Conservation (phyloP, 2,888 invertebrate genomes). For the Malthinus flaveolus region DNA sequence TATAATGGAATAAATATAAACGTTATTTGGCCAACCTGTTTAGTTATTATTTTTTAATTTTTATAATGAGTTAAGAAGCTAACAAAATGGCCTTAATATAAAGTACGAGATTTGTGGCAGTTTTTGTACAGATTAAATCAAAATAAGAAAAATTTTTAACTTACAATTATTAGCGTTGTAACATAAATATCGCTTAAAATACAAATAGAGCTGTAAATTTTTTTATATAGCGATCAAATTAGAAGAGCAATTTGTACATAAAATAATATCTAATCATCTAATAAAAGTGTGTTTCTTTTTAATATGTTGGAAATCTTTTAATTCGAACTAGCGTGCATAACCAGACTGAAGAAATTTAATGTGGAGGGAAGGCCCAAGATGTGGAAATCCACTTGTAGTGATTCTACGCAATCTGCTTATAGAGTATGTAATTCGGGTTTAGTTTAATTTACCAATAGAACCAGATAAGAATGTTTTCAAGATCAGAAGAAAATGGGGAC, state of each 20-base stretch:
- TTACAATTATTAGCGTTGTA: neutral
- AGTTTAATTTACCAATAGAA: no score
- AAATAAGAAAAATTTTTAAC: no score
- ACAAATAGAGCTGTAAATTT: conserved; percentile 39
- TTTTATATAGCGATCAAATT: conserved; percentile 39
- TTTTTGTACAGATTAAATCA: conserved; percentile 6
- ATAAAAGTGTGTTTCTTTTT: conserved; percentile 21
- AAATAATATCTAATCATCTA: conserved; percentile 30
- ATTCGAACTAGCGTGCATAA: no score
- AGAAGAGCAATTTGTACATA: conserved; percentile 40
- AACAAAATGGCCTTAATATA: conserved; percentile 22
- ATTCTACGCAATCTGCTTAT: no score
- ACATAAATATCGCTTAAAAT: conserved; percentile 32
- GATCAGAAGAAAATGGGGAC: no score
- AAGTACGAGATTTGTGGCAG: conserved; percentile 13
- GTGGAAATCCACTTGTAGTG: no score
- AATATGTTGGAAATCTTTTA: neutral
- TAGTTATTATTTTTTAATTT: conserved; percentile 15
- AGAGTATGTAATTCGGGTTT: no score
- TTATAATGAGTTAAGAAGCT: conserved; percentile 10
- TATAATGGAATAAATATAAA: conserved; percentile 17
- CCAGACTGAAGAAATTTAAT: no score
- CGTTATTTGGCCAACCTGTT: conserved; percentile 13
- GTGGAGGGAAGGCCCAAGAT: no score
- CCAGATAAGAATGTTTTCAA: no score